These are phyloP conservation scores for Antheraea mylitta DNA, from an alignment of 1,140 invertebrate species.

Conservation along the genomic window DNA sequence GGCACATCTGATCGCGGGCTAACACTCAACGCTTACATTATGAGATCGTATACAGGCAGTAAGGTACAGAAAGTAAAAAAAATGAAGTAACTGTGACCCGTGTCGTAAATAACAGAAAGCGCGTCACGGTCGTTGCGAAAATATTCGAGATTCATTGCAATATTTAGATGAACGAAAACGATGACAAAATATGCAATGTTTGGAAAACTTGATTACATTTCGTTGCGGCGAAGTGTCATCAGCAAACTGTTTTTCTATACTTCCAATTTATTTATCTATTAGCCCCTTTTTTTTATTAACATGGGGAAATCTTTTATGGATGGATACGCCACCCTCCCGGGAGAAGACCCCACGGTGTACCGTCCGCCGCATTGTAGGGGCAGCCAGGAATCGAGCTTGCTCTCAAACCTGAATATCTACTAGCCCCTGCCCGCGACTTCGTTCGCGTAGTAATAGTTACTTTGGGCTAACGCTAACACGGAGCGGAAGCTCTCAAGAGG, in stretches of 20 bases:
- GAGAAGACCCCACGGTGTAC: too few species aligned
- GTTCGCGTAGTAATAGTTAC: too few species aligned
- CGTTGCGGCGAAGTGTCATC: background rate
- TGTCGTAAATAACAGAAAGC: background rate
- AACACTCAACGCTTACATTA: slow-evolving; percentile 51
- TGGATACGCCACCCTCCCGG: too few species aligned
- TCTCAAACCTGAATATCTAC: too few species aligned
- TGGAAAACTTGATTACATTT: slow-evolving; percentile 1
- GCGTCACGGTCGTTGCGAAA: slow-evolving; percentile 1
- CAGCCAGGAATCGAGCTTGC: too few species aligned
- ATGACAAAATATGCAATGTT: background rate
- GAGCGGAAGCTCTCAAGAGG: too few species aligned
- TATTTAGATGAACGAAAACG: background rate
- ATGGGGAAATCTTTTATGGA: too few species aligned
- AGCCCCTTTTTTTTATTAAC: too few species aligned
- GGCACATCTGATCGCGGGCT: slow-evolving; percentile 47
- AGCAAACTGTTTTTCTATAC: background rate
- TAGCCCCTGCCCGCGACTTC: too few species aligned
- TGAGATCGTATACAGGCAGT: slow-evolving; percentile 44
- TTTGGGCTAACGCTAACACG: too few species aligned
- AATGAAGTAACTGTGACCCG: background rate
- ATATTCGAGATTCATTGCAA: background rate
- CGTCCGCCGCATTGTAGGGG: too few species aligned
- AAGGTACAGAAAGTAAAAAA: background rate
- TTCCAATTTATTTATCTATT: background rate